Evolutionary conservation across 1,140 invertebrate species (phyloP), one percentile per base, ranked within the genome.

Genomic region (Coptotermes formosanus): DNA sequence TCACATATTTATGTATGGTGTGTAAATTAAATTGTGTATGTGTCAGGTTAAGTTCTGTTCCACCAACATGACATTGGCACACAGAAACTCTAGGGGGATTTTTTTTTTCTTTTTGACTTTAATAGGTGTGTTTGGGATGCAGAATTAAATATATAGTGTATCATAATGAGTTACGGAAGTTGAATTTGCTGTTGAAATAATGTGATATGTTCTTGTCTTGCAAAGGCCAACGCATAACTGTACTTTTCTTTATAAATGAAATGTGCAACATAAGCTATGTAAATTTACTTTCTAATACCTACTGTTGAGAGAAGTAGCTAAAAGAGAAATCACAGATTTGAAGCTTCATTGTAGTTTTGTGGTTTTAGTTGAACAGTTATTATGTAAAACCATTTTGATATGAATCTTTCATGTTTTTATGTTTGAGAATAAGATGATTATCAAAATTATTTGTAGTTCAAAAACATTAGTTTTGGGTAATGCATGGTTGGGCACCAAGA

Each of bases 341-440:
- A 75, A n/a, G 64, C 64, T 75, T 75, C 14, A 75, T 75, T 75
- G n/a, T 75, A 75, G n/a, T 30, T 75, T 75, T 75, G 64, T n/a
- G 30, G 8, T 75, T 75, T 75, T 75, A 30, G 64, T 75, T 75
- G 59, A 64, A 64, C 59, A 64, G 59, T 64, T 23, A 75, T n/a
- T 75, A 75, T 75, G 64, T 25, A 75, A 30, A 75, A 21, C 16
- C 14, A 21, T 19, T 55, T 19, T 75, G 64, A 30, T 75, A 75
- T n/a, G 64, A 75, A 30, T 75, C 59, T 21, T 64, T 16, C 64
- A 75, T 11, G 25, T 30, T 75, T 75, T 75, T 75, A 75, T 75
- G 64, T 75, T 75, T 30, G 25, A 30, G 14, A 23, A 64, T 23
- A 8, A 75, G 25, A 30, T 30, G n/a, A 30, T 75, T 30, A 75